These are phyloP conservation scores for Actinia equina DNA, from an alignment of 64 coral and sea anemone genomes.

Conservation along the genomic window DNA sequence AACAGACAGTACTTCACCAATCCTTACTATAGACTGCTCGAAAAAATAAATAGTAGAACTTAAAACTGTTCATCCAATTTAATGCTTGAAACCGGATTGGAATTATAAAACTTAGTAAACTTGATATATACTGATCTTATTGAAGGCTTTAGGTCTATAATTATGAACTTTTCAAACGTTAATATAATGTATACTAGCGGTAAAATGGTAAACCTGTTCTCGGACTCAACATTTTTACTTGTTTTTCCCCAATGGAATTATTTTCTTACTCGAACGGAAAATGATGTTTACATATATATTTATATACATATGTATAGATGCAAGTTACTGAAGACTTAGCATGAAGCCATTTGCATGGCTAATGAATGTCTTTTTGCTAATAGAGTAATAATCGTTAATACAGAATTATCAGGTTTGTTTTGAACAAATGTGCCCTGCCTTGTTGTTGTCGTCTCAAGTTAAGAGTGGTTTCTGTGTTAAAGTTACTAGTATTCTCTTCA, in stretches of 20 bases:
- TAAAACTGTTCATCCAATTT: neutral
- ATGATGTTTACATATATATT: too few relatives aligned
- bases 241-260: too few relatives aligned
- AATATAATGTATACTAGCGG: neutral
- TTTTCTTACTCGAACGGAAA: too few relatives aligned
- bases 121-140: too few relatives aligned
- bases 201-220: neutral
- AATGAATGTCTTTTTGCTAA: neutral
- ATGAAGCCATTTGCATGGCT: too few relatives aligned
- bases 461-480: neutral
- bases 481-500: neutral
- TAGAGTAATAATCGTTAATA: neutral
- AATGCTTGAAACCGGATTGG: neutral
- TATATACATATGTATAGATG: too few relatives aligned
- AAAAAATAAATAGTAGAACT: neutral
- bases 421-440: neutral
- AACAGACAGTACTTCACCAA: neutral
- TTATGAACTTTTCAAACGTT: neutral
- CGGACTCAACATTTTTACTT: too few relatives aligned
- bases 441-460: neutral
- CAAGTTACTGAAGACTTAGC: too few relatives aligned
- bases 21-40: neutral
- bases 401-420: neutral
- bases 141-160: neutral
- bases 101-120: neutral